Evolutionary conservation across 2,888 invertebrate species (phyloP), one percentile per base, ranked within the genome.

Genomic region (Cheilosia soror): DNA sequence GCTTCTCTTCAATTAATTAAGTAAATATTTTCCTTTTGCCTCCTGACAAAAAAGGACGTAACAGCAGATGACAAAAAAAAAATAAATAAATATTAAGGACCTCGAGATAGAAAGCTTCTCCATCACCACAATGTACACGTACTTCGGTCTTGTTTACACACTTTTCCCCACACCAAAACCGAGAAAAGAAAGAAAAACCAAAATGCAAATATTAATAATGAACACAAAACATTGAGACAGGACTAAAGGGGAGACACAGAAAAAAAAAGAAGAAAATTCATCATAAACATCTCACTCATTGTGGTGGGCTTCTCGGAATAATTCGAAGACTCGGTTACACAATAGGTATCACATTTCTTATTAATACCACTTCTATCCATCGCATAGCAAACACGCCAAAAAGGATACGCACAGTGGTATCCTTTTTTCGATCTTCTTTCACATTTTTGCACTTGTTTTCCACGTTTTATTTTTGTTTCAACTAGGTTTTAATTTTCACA

Each of bases 171-270:
- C 11, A 44, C 40, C 51, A 51, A 29, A 9, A 20, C 37, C 31
- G 49, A 25, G 55, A 47, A 62, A 47, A 33, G 29, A 58, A 55
- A 68, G 49, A 42, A 71, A 58, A 73, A 69, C 40, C 58, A 84
- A 85, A 77, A 85, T 85, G 85, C 80, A 81, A 85, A 85, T 85
- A 76, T 81, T 76, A 85, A 85, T 85, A 77, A 85, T 81, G 81
- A 85, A 80, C 83, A 78, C 49, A 79, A 73, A 57, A 68, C 66
- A 77, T 49, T 58, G 11, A 33, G 51, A 25, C 37, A 60, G 66
- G 55, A 20, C n/a, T 20, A 60, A 42, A 42, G 29, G 27, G 13
- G 51, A 4, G 42, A 65, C 13, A 20, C 37, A 60, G 44, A 62
- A 68, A 47, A 42, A 62, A 55, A 47, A 42, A 62, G 47, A 66